Evolutionary conservation across 2,888 invertebrate species (phyloP), one percentile per base, ranked within the genome.

Genomic region (Orthosia gothica): DNA sequence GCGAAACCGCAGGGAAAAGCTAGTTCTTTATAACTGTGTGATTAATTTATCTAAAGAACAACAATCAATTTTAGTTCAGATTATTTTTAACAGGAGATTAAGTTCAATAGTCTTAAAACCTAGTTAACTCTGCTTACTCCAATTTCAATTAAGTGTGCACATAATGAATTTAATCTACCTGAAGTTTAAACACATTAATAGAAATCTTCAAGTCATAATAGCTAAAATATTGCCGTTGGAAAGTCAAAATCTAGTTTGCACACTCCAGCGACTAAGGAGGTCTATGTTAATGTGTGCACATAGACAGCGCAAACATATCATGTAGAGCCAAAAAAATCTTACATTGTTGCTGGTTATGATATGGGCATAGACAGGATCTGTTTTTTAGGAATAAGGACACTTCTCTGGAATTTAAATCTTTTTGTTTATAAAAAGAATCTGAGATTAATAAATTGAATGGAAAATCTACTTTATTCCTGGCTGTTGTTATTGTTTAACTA

Each of bases 181-280:
- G 61, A 69, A 81, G 68, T 81, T 70, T 66, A 59, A 59, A 55
- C 82, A 74, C 70, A 66, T 74, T 66, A 84, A 84, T 75, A 87
- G 85, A 87, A 85, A 85, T 82, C 76, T 87, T 87, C 72, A 68
- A 80, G 71, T 80, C 62, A 65, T 79, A 80, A 61, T 73, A 77
- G 76, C 83, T 85, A 80, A 81, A 87, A 86, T 82, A 82, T 76
- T 79, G 74, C 74, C 58, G 64, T 74, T 87, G 86, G 89, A 88
- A 89, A 88, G 88, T 84, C 84, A 82, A 89, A 89, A 88, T 83
- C 89, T 89, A 89, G 89, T 81, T 85, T 86, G 79, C 70, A 76
- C 73, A 72, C 79, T 54, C 73, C 70, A 85, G 65, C 67, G 84
- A 64, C n/a, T 62, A 89, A 79, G 20, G 74, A 82, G 89, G 89